Evolutionary conservation across 2,888 invertebrate species (phyloP), one percentile per base, ranked within the genome.

Genomic region (Lumbricus terrestris): DNA sequence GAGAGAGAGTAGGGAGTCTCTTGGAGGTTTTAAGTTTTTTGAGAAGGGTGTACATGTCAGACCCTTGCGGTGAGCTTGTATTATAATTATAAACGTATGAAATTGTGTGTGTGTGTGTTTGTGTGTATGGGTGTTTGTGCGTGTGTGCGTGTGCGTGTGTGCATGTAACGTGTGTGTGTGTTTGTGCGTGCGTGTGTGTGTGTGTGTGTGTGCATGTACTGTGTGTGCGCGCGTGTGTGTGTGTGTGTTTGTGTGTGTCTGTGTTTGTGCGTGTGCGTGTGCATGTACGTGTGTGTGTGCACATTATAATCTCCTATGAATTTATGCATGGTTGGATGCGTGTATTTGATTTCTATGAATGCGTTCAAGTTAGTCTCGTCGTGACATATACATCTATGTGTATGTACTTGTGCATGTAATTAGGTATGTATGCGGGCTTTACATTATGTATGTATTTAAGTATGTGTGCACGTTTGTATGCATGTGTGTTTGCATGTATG

Each of bases 381-480:
- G 13, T 13, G 5, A 38, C 38, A 13, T 38, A n/a, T n/a, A n/a
- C n/a, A n/a, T n/a, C n/a, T n/a, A n/a, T n/a, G 13, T 13, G 5
- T 38, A 38, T 38, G 38, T 38, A 38, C 40, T 4, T 37, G 40
- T 37, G 40, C 6, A 16, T 90, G 34, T 90, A 54, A 34, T 42
- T 90, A 47, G 47, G 35, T 90, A 34, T 54, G 69, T n/a, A n/a
- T 90, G 20, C 69, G 35, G n/a, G n/a, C n/a, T n/a, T n/a, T n/a
- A n/a, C n/a, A n/a, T n/a, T 90, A 54, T 90, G 82, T 90, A 90
- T 90, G 83, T 90, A 38, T 90, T 35, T 90, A 90, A 38, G 47
- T 2, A 47, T 47, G 20, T 47, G 47, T 23, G 20, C 23, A 23
- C 15, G 47, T 47, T 4, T 47, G 40, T 40, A 40, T 40, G 40